Evolutionary conservation across 2,888 invertebrate species (phyloP).

Genomic region (Diplolepis rosae): DNA sequence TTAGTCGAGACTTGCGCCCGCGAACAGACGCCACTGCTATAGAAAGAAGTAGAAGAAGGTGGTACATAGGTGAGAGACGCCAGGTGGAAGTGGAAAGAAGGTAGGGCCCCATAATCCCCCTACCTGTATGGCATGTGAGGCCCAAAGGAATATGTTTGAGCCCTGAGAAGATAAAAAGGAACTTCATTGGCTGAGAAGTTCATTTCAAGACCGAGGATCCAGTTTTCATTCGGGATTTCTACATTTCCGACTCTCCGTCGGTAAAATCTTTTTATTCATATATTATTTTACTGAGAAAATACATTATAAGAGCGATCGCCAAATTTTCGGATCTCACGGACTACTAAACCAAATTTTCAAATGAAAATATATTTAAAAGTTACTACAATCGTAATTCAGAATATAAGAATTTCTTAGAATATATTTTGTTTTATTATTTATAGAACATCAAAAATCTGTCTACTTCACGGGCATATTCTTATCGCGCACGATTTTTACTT

Average conservation of each 20-base stretch:
- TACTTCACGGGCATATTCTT: no score
- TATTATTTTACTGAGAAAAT: no score
- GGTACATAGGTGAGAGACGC: conserved; percentile 54
- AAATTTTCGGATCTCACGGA: no score
- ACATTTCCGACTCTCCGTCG: background rate
- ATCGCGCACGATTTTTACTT: no score
- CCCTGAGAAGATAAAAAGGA: conserved; percentile 39
- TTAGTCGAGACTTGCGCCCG: conserved; percentile 33
- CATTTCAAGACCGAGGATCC: background rate
- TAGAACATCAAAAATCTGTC: no score
- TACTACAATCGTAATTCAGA: no score
- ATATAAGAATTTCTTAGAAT: no score
- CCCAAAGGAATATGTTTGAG: conserved; percentile 57
- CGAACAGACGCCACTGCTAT: conserved; percentile 44
- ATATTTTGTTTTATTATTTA: no score
- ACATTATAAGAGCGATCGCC: no score
- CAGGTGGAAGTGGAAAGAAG: conserved; percentile 63
- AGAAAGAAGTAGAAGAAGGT: conserved; percentile 43
- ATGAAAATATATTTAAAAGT: no score
- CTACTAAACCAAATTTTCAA: no score
- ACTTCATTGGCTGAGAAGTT: conserved; percentile 32
- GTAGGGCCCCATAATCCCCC: conserved; percentile 35
- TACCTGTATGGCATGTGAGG: conserved; percentile 58
- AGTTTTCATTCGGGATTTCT: background rate
- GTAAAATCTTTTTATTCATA: background rate